These are phyloP conservation scores for Ceramica pisi DNA, from an alignment of 2,888 invertebrate species.

Conservation along the genomic window DNA sequence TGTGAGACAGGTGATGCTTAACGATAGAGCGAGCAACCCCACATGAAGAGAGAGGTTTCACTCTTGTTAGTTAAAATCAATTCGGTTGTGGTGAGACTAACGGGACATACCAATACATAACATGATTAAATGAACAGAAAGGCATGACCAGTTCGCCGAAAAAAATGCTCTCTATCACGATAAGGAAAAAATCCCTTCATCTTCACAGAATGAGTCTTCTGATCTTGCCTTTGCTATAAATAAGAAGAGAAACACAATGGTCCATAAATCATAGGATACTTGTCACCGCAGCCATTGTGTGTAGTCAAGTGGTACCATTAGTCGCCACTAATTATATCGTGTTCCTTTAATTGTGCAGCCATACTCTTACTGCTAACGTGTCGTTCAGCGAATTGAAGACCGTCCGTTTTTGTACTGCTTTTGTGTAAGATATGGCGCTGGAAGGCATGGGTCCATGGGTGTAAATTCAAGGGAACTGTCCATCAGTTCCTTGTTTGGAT, in stretches of 20 bases:
- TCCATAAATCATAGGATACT: conserved; percentile 62
- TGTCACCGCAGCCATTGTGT: conserved; percentile 54
- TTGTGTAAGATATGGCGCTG: conserved; percentile 6
- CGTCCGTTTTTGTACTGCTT: conserved; percentile 12
- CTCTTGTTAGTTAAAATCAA: too few relatives aligned
- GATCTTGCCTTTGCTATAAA: conserved; percentile 5
- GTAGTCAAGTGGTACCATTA: conserved; percentile 43
- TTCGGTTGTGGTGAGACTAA: too few relatives aligned
- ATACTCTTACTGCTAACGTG: conserved; percentile 37
- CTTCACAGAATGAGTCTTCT: conserved; percentile 29
- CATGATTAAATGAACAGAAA: too few relatives aligned
- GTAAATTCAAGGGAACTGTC: not conserved
- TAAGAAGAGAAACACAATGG: conserved; percentile 59
- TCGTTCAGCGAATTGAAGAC: conserved; percentile 16
- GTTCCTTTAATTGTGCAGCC: conserved; percentile 51
- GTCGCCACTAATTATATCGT: conserved; percentile 56
- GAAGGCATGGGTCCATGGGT: not conserved
- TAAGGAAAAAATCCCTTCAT: not conserved
- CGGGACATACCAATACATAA: too few relatives aligned
- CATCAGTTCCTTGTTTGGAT: not conserved
- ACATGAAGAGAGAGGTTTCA: too few relatives aligned
- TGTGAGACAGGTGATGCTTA: too few relatives aligned
- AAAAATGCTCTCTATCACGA: too few relatives aligned
- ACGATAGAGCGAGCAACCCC: too few relatives aligned
- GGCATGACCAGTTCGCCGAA: too few relatives aligned